These are phyloP conservation scores for Caenorhabditis latens DNA, from an alignment of 1,140 invertebrate species.

Conservation along the genomic window DNA sequence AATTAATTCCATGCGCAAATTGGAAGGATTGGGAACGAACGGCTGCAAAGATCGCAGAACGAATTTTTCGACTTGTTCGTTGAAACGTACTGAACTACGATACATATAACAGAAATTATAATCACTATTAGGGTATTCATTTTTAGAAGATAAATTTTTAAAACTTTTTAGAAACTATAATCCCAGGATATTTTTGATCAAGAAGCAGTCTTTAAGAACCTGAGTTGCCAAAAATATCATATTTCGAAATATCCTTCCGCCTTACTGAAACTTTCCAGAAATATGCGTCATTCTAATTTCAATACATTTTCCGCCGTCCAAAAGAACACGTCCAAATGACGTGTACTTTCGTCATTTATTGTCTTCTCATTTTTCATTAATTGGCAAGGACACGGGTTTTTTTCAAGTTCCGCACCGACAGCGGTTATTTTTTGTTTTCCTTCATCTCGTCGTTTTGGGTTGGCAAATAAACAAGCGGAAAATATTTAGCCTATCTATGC, in stretches of 20 bases:
- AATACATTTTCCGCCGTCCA: not conserved
- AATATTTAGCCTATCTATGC: not conserved
- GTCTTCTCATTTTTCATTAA: conserved; percentile 48
- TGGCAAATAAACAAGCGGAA: conserved; percentile 28
- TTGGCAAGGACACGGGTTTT: not conserved
- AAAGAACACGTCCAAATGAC: not conserved
- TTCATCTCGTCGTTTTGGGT: not conserved
- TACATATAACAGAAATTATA: not conserved
- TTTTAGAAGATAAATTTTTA: no score
- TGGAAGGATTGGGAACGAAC: not conserved
- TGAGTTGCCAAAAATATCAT: no score
- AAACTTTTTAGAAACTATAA: no score
- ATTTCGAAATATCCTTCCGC: no score
- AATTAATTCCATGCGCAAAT: conserved; percentile 19
- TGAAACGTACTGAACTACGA: not conserved
- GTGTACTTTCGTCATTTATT: not conserved
- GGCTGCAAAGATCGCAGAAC: conserved; percentile 9
- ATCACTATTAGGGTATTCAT: no score
- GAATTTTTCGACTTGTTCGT: not conserved
- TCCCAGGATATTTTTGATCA: no score
- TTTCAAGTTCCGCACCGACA: not conserved
- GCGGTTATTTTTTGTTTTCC: not conserved
- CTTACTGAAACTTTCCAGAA: not conserved
- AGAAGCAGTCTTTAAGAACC: no score
- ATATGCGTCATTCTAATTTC: not conserved